These are phyloP conservation scores for Ichneumon xanthorius DNA, from an alignment of 2,888 invertebrate genomes.

Conservation along the genomic window DNA sequence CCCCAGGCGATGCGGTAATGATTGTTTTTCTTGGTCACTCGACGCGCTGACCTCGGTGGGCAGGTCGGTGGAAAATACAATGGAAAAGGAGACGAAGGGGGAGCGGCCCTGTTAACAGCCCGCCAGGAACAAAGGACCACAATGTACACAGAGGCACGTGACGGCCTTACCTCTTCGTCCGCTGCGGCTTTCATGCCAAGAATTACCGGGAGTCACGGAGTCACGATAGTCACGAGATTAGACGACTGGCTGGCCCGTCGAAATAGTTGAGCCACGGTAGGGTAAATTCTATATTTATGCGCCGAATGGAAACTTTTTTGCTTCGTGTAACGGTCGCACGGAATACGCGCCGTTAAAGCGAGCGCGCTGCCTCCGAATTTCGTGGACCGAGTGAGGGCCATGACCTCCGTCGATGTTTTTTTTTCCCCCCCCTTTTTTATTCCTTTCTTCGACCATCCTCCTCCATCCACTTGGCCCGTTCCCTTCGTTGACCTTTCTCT, in stretches of 20 bases:
- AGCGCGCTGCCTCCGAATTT: conserved; percentile 3
- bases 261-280: neutral
- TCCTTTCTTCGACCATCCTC: conserved; percentile 9
- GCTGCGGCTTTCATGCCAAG: neutral
- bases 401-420: conserved; percentile 4
- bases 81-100: neutral
- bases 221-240: conserved; percentile 19
- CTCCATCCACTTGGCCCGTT: conserved; percentile 30
- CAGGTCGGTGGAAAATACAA: neutral
- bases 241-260: conserved; percentile 12
- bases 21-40: neutral
- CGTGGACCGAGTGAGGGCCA: conserved; percentile 2
- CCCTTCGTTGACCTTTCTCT: conserved; percentile 32
- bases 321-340: neutral
- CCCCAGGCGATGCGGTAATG: neutral
- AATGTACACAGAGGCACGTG: conserved; percentile 5
- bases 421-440: neutral
- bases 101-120: neutral
- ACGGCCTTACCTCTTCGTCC: neutral
- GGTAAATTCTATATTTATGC: conserved; percentile 15
- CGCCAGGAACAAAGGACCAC: neutral
- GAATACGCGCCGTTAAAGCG: neutral
- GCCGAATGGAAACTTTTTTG: neutral
- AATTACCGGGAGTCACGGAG: conserved; percentile 11
- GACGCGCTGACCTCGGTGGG: neutral